Base-by-base conservation (phyloP, 2,888 invertebrate genomes). In the Congeria kusceri region DNA sequence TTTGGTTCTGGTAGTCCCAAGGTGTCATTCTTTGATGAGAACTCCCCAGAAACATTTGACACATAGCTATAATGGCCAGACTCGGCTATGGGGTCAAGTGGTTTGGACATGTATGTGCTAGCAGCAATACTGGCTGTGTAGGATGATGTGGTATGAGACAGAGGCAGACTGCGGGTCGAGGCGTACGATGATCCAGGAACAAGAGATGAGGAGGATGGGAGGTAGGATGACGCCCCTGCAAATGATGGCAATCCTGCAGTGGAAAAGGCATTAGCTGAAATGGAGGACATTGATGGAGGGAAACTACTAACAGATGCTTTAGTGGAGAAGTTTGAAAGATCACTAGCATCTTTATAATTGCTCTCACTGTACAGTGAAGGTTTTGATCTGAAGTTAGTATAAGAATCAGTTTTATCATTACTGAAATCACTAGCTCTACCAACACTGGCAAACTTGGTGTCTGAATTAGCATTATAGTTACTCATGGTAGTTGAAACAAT, bases 1-100 rank as follows among this genome's bases (percentile, higher is more conserved):
- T 90, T 90, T 28, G 90, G 90, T 65, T 90, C 90, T 44, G 90
- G 87, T 3, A 89, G 74, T 20, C 70, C 79, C 73, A 86, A 87
- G 0, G 89, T 88, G 57, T 88, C 88, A 47, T 84, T 77, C 39
- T 84, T 85, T 3, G 82, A 80, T 11, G 77, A 81, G 32, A 74
- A 79, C 20, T 85, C 87, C 28, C 83, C 85, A 15, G 88, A 88
- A 13, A 82, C 77, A 76, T 88, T 88, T 13, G 90, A 90, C 23
- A 88, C 83, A 62, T 90, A 90, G 64, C 88, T 90, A 70, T 85
- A 88, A 73, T 87, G 86, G 61, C 81, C 80, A n/a, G 85, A 57
- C 59, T 85, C 87, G 28, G 81, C 57, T 44, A 86, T 83, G 0
- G 83, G 77, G 66, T 85, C 85, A 59, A 85, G 64, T 20, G 80